A percentile compares a stretch with the other conserved stretches of the same genome.
phyloP scores from a whole-genome alignment of 2,113 vertebrate species.

The Myodes glareolus region DNA sequence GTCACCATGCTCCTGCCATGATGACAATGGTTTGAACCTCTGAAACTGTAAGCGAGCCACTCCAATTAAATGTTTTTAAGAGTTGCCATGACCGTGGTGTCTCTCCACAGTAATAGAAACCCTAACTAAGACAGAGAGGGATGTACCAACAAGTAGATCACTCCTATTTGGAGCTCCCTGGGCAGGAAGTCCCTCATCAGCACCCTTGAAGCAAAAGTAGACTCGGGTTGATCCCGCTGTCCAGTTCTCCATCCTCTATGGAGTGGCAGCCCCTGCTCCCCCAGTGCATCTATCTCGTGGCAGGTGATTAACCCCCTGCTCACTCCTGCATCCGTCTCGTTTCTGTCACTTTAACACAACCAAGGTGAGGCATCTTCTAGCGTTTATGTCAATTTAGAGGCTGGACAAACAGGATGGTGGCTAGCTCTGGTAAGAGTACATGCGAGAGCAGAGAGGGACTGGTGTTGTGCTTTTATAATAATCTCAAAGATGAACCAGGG shows the following conservation, averaged over 20 bases:
- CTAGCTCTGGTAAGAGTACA: too few relatives aligned
- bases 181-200: background rate
- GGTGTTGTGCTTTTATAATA: background rate
- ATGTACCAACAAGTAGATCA: too few relatives aligned
- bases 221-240: background rate
- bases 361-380: background rate
- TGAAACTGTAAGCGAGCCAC: background rate
- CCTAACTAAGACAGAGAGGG: background rate
- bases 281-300: background rate
- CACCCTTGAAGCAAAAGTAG: background rate
- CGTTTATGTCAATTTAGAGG: background rate
- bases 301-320: background rate
- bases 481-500: background rate
- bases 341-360: background rate
- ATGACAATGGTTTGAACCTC: background rate
- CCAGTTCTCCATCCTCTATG: background rate
- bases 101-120: background rate
- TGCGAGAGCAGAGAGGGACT: background rate
- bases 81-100: background rate
- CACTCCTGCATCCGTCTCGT: background rate
- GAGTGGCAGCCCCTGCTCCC: too few relatives aligned
- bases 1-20: background rate
- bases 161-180: background rate
- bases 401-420: background rate
- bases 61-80: background rate